Conservation (phyloP, 2,797 vertebrate species). For the Myotis vivesi region DNA sequence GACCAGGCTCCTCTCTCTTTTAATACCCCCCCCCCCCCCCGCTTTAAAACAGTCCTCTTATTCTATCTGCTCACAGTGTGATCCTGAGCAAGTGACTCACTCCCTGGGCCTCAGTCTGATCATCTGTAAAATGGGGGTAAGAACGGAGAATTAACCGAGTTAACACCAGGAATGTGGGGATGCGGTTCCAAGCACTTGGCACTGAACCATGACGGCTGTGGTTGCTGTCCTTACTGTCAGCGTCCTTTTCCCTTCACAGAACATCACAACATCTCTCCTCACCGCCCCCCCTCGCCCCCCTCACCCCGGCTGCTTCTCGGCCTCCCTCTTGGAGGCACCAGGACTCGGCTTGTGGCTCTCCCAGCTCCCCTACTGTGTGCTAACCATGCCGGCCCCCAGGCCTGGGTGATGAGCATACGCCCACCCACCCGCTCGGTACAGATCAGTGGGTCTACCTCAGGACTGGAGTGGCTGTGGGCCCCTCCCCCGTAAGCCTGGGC, state of each 20-base stretch:
- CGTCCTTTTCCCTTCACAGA: accelerated
- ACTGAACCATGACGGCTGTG: background rate
- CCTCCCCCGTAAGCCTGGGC: background rate
- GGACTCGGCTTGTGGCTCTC: background rate
- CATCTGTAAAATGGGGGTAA: background rate
- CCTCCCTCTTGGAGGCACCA: background rate
- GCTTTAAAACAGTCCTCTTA: background rate
- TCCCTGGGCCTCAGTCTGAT: background rate
- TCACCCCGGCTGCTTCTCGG: accelerated
- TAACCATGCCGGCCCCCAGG: accelerated
- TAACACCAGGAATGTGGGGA: accelerated
- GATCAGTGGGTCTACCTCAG: background rate
- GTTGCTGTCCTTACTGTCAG: accelerated
- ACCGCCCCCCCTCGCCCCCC: too few relatives aligned
- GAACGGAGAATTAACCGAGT: accelerated
- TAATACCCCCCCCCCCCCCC: too few relatives aligned
- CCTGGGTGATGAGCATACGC: accelerated
- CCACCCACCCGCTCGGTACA: background rate
- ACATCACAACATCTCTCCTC: accelerated
- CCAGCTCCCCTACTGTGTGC: too few relatives aligned
- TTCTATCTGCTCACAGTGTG: background rate
- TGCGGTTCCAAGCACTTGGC: background rate
- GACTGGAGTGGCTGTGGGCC: background rate
- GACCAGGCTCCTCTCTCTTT: background rate
- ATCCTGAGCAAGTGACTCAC: background rate